Conservation (phyloP, 2,888 invertebrate genomes). For the Drosophila heteroneura region DNA sequence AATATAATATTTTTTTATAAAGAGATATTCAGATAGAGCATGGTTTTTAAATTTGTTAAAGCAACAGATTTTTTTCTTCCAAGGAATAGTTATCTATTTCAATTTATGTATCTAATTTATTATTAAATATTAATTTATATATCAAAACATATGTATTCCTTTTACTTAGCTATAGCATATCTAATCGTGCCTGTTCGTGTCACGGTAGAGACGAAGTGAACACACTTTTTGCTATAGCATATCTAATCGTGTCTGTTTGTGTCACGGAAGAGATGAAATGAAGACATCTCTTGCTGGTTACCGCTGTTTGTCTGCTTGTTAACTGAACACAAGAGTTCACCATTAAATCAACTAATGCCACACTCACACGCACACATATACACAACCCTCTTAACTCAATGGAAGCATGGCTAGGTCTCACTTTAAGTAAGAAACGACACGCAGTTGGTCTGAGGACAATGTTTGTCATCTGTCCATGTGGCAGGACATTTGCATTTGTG, state of each 20-base stretch:
- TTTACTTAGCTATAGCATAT: neutral
- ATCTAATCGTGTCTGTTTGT: neutral
- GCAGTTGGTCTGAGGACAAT: slow-evolving; percentile 21
- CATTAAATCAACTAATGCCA: slow-evolving; percentile 48
- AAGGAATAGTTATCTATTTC: neutral
- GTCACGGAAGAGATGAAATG: neutral
- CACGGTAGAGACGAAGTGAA: neutral
- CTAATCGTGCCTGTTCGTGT: neutral
- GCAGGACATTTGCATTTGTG: slow-evolving; percentile 68
- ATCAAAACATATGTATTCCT: neutral
- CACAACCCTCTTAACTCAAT: slow-evolving; percentile 17
- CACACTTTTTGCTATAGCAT: neutral
- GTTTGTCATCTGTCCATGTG: slow-evolving; percentile 47
- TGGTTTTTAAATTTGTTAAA: neutral
- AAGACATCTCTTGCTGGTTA: slow-evolving; percentile 3
- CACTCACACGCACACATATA: slow-evolving; percentile 9
- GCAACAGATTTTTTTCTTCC: neutral
- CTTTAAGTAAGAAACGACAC: slow-evolving; percentile 36
- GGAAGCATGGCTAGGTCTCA: slow-evolving; percentile 29
- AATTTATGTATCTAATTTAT: fast-evolving
- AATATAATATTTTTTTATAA: too few species aligned
- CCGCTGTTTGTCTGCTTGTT: slow-evolving; percentile 46
- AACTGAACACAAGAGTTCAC: slow-evolving; percentile 36
- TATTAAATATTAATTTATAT: neutral
- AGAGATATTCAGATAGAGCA: too few species aligned